Evolutionary conservation across 2,113 vertebrate species (phyloP), one percentile per base, ranked within the genome.

Genomic region (Sus scrofa): DNA sequence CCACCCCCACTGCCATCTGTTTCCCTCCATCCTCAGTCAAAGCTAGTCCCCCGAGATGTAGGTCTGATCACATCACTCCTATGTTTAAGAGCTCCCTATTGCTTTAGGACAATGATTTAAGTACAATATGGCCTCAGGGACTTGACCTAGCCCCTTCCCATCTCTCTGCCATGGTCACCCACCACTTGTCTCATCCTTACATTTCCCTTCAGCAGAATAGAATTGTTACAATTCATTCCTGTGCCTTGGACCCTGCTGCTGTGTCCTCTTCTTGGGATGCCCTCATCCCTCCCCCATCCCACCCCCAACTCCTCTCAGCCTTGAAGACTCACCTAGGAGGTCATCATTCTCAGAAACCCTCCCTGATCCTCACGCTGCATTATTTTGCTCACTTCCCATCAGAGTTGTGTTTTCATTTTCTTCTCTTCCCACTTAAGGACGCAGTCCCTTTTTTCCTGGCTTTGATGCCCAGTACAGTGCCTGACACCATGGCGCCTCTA

Each of bases 401-500:
- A 5, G 63, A 68, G 15, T 24, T 15, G 11, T 58, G 30, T 14
- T 26, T n/a, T 68, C 63, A 58, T 22, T 81, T 74, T 60, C 37
- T 60, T 84, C 9, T 27, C 16, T n/a, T 60, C n/a, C 56, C 34
- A 44, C n/a, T 63, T 6, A 34, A 27, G 6, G 39, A 39, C 50
- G 19, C 2, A 24, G 26, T 26, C 75, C 63, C 39, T 34, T 22
- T 44, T 24, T 30, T 0, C 34, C 50, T 50, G 2, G 26, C n/a
- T 63, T 15, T 63, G 44, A 20, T 19, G 27, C 74, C 30, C 30
- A 75, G 65, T 22, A 3, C 4, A 6, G n/a, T 18, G n/a, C 39
- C 71, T 0, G 1, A 50, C 73, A 37, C 1, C 4, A 1, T 0
- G 1, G 78, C 3, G 19, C 15, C 65, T 50, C 50, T 24, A 65